Conservation (phyloP, 2,888 invertebrate genomes). For the Lissocephala sabroskyi region DNA sequence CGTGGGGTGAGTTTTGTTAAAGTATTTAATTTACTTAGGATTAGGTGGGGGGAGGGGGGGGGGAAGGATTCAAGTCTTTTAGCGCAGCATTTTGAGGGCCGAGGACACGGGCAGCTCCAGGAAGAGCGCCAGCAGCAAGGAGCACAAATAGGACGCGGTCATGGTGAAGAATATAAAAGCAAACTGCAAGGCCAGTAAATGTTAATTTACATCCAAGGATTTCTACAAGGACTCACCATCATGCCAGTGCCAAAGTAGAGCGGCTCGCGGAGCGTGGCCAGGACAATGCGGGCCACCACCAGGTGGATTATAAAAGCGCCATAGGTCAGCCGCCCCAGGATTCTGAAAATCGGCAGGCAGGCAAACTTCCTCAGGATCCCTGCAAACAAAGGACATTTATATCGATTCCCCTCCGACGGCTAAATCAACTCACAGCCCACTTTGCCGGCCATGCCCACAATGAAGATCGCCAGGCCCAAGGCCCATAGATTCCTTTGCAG, state of each 20-base stretch:
- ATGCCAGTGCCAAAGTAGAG: conserved; percentile 62
- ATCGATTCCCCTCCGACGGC: no score
- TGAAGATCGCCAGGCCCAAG: conserved; percentile 62
- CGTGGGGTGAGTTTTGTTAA: conserved; percentile 71
- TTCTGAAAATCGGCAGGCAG: conserved; percentile 63
- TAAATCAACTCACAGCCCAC: conserved; percentile 61
- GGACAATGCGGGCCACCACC: conserved; percentile 48
- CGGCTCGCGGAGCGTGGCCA: conserved; percentile 58
- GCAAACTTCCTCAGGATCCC: conserved; percentile 63
- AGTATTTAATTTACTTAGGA: conserved; percentile 3
- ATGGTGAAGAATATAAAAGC: conserved; percentile 56
- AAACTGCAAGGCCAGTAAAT: conserved; percentile 38
- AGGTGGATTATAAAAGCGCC: conserved; percentile 66
- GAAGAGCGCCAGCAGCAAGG: conserved; percentile 57
- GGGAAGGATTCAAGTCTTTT: no score
- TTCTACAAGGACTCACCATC: conserved; percentile 44
- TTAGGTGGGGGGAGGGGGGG: neutral
- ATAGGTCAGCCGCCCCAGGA: conserved; percentile 67
- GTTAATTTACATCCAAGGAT: neutral
- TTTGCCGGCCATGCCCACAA: conserved; percentile 66
- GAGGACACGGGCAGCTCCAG: conserved; percentile 64
- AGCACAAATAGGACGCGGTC: conserved; percentile 53
- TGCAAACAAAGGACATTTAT: conserved; percentile 21
- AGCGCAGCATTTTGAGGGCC: conserved; percentile 54
- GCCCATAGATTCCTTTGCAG: conserved; percentile 70